Base-by-base conservation (phyloP, 2,888 invertebrate genomes). In the Stomorhina lunata region DNA sequence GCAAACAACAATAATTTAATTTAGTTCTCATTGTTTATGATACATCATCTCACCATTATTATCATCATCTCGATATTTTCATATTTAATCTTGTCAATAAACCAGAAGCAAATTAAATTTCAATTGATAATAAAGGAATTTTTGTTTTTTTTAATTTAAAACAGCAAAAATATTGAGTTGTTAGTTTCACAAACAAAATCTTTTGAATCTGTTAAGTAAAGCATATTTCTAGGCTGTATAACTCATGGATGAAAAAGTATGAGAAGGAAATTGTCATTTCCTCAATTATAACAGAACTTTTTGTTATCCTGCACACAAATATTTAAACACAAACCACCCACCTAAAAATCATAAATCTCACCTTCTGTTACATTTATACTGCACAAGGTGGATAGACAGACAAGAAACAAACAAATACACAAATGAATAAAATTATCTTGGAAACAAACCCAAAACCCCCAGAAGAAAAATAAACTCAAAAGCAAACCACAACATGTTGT, bases 201-300 rank as follows among this genome's bases (percentile, higher is more conserved):
- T 45, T 43, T 66, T 53, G 48, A 32, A 63, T 34, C 34, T 73
- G 32, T 40, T n/a, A 10, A 7, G 43, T 17, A 17, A 61, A 53
- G 45, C 71, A 40, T 63, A 63, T 65, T 57, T 22, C 15, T 12
- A n/a, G 15, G 40, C 59, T 53, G 53, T 32, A n/a, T n/a, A 69
- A 63, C 65, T 45, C 12, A 61, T 66, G 32, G 57, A 25, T 27
- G 59, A 12, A 2, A n/a, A 9, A 50, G 50, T 43, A 4, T 53
- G 25, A 53, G 22, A 25, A 81, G 85, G 85, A 85, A 83, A 85
- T 85, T 81, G 79, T 59, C 71, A 84, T 84, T 82, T 83, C 83
- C 83, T 78, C 81, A 85, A 84, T 83, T 83, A 78, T 40, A 76
- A 57, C 61, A 79, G 9, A 75, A 78, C 78, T 69, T 73, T 79